phyloP scores from a whole-genome alignment of 2,113 vertebrate genomes.

The Malurus alboscapulatus region DNA sequence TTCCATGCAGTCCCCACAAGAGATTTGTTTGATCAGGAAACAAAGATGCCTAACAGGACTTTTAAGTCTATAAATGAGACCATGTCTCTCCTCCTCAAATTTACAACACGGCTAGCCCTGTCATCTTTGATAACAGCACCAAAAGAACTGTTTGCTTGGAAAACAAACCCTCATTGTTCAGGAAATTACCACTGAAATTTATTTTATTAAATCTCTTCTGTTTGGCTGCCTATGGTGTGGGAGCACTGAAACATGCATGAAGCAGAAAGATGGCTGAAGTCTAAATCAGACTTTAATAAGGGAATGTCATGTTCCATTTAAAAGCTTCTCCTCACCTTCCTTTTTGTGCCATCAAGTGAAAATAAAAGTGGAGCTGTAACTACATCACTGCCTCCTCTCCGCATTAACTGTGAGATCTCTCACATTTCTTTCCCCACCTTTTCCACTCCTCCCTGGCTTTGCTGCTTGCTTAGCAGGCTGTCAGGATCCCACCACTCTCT shows the following conservation, averaged over 20 bases:
- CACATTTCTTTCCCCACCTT: slow-evolving; percentile 61
- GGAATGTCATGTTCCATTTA: slow-evolving; percentile 73
- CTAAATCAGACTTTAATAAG: slow-evolving; percentile 71
- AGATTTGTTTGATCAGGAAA: slow-evolving; percentile 11
- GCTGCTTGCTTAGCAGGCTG: slow-evolving; percentile 23
- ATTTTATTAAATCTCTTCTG: slow-evolving; percentile 35
- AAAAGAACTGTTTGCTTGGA: slow-evolving; percentile 41
- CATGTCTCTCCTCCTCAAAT: neutral
- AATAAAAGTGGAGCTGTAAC: slow-evolving; percentile 67
- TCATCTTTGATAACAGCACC: slow-evolving; percentile 13
- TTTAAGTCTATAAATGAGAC: slow-evolving; percentile 19
- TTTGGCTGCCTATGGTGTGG: slow-evolving; percentile 20
- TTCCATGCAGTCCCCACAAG: slow-evolving; percentile 11
- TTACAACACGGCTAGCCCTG: slow-evolving; percentile 23
- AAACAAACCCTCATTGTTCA: slow-evolving; percentile 28
- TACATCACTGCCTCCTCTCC: slow-evolving; percentile 61
- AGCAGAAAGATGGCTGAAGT: slow-evolving; percentile 48
- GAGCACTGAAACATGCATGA: neutral
- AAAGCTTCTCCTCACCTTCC: slow-evolving; percentile 62
- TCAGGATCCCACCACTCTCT: neutral
- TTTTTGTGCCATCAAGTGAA: slow-evolving; percentile 63
- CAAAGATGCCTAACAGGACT: slow-evolving; percentile 20
- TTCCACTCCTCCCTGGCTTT: neutral
- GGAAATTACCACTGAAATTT: slow-evolving; percentile 42
- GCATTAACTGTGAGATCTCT: slow-evolving; percentile 52